Evolutionary conservation across 1,140 invertebrate species (phyloP).

Genomic region (Mya arenaria): DNA sequence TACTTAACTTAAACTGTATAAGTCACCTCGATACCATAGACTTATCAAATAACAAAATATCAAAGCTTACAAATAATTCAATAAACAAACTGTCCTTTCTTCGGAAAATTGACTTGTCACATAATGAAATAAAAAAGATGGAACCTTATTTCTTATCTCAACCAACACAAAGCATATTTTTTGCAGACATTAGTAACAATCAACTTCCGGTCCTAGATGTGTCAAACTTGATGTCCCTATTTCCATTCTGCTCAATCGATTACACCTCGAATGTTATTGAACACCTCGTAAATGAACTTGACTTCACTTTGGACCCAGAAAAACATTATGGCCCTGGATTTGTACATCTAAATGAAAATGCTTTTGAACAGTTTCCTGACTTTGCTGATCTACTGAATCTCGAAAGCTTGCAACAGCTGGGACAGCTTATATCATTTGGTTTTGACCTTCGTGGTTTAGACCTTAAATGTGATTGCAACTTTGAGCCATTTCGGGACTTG

Average conservation of each 20-base stretch:
- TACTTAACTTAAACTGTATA: background rate
- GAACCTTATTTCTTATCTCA: background rate
- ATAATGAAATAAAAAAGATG: background rate
- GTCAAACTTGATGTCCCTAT: conserved; percentile 2
- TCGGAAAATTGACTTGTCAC: background rate
- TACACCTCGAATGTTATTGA: background rate
- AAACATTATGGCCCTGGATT: conserved; percentile 26
- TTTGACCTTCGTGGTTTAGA: conserved; percentile 21
- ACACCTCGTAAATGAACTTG: background rate
- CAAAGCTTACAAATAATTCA: background rate
- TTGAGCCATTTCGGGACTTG: background rate
- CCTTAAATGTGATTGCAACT: background rate
- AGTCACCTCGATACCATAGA: background rate
- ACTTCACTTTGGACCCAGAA: background rate
- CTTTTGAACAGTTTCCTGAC: conserved; percentile 20
- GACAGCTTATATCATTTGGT: conserved; percentile 16
- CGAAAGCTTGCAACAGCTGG: conserved; percentile 2
- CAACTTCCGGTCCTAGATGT: background rate
- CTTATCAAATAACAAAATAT: background rate
- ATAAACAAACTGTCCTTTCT: background rate
- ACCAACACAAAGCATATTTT: background rate
- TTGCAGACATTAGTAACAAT: conserved; percentile 9
- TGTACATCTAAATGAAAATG: background rate
- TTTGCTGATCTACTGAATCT: conserved; percentile 30
- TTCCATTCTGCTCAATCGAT: conserved; percentile 6